phyloP scores from a whole-genome alignment of 2,888 invertebrate species.

The Drosophila peninsularis region DNA sequence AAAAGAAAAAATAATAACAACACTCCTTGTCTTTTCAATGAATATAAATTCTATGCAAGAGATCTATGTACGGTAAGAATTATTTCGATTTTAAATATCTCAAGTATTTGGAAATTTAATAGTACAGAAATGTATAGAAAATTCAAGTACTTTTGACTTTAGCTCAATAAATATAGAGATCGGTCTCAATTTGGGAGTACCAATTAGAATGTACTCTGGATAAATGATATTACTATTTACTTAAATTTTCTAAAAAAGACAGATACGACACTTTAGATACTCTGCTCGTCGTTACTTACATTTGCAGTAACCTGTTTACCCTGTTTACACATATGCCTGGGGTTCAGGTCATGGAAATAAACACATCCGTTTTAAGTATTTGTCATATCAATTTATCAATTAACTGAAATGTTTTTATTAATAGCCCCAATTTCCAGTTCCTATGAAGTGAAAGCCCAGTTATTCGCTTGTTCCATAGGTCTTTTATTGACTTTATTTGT shows the following conservation, averaged over 20 bases:
- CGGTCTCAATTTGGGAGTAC: not conserved
- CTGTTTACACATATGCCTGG: not conserved
- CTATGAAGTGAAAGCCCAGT: not conserved
- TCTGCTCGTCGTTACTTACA: not conserved
- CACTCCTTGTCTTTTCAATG: not conserved
- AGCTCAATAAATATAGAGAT: not conserved
- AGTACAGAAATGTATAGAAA: not conserved
- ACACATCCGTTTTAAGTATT: not conserved
- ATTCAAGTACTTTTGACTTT: not conserved
- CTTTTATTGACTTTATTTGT: conserved; percentile 63
- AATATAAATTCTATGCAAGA: not conserved
- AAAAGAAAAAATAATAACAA: conserved; percentile 48
- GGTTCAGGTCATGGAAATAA: not conserved
- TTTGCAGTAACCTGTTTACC: not conserved
- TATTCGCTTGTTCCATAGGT: conserved; percentile 29
- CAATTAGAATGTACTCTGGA: not conserved
- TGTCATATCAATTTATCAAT: not conserved
- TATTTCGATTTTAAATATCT: not conserved
- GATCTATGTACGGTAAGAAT: not conserved
- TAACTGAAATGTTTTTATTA: not conserved
- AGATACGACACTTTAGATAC: not conserved
- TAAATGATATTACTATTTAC: too few species aligned
- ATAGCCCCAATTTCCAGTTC: not conserved
- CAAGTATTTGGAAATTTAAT: not conserved
- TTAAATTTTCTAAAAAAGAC: too few species aligned